These are phyloP conservation scores for Hypsopygia costalis DNA, from an alignment of 2,888 invertebrate species.

Conservation along the genomic window DNA sequence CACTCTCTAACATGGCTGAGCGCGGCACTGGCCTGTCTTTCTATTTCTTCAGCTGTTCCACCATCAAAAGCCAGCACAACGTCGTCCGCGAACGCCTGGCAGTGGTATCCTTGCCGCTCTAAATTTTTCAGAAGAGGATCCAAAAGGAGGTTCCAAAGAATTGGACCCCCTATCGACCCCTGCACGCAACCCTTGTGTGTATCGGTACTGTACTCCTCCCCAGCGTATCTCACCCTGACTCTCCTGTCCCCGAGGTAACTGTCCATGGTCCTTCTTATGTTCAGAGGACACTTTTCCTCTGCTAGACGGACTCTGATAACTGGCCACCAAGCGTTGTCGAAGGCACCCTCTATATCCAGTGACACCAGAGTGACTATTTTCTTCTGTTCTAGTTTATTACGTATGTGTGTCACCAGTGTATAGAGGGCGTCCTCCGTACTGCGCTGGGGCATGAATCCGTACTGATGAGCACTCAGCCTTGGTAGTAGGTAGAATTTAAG, in stretches of 20 bases:
- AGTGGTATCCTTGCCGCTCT: background rate
- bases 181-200: conserved; percentile 15
- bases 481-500: background rate
- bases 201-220: background rate
- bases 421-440: conserved; percentile 9
- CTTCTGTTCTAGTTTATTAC: conserved; percentile 2
- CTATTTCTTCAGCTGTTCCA: background rate
- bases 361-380: background rate
- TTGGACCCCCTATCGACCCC: conserved; percentile 17
- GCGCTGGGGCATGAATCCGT: background rate
- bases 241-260: background rate
- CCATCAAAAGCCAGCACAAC: conserved; percentile 8
- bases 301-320: background rate
- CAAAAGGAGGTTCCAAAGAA: conserved; percentile 15
- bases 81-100: conserved; percentile 16
- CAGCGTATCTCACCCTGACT: background rate
- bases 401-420: conserved; percentile 7
- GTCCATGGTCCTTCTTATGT: background rate
- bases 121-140: conserved; percentile 9
- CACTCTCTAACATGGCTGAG: conserved; percentile 12
- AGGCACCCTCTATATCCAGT: background rate
- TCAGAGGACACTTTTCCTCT: background rate
- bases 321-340: conserved; percentile 5
- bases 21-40: conserved; percentile 6
- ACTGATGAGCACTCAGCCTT: background rate